These are phyloP conservation scores for Galerucella nymphaeae DNA, from an alignment of 2,888 invertebrate genomes.

Conservation along the genomic window DNA sequence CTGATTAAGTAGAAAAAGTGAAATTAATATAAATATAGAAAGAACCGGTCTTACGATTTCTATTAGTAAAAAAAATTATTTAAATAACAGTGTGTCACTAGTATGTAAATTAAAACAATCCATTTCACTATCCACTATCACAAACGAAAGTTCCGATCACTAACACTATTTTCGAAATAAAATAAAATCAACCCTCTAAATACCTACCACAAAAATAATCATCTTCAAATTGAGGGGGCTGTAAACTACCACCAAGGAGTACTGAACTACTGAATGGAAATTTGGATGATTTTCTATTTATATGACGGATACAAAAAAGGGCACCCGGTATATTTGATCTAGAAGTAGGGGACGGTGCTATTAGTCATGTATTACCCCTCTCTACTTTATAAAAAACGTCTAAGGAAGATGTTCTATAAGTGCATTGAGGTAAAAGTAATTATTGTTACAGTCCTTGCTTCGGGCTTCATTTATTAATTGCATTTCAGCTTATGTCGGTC, in stretches of 20 bases:
- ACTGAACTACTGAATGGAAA: conserved; percentile 42
- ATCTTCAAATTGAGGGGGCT: conserved; percentile 41
- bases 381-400: conserved; percentile 23
- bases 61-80: background rate
- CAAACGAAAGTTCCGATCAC: conserved; percentile 27
- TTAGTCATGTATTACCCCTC: conserved; percentile 29
- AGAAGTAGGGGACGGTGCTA: conserved; percentile 28
- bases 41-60: no score
- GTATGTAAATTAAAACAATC: background rate
- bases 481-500: conserved; percentile 12
- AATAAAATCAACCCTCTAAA: conserved; percentile 5
- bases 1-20: no score
- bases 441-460: conserved; percentile 36
- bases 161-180: conserved; percentile 32
- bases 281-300: conserved; percentile 45
- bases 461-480: conserved; percentile 26
- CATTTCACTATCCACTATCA: conserved; percentile 35
- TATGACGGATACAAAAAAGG: conserved; percentile 43
- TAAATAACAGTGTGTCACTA: background rate
- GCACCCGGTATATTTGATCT: conserved; percentile 29
- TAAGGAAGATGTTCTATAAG: conserved; percentile 39
- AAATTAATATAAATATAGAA: no score
- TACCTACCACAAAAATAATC: conserved; percentile 57
- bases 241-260: conserved; percentile 43
- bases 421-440: conserved; percentile 39